Percentiles rank a stretch among this genome's conserved stretches.
These are phyloP conservation scores for Coendou prehensilis DNA, from an alignment of 2,797 vertebrate species.

Conservation along the genomic window DNA sequence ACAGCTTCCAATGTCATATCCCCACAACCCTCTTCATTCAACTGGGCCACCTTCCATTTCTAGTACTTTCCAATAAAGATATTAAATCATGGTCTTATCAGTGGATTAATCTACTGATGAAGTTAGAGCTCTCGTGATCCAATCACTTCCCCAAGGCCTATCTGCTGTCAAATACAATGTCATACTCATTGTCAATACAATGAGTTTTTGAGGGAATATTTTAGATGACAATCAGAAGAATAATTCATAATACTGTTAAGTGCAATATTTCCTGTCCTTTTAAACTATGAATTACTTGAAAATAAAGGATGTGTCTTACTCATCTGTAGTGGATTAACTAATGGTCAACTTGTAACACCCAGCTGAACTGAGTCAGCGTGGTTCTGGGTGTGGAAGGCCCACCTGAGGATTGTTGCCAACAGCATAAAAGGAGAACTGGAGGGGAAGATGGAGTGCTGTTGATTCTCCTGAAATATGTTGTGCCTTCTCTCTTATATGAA, in stretches of 20 bases:
- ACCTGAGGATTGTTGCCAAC: neutral
- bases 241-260: neutral
- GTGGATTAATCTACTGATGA: neutral
- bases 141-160: neutral
- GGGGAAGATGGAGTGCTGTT: neutral
- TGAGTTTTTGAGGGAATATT: neutral
- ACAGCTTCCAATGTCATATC: neutral
- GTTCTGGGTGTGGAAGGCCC: too few relatives aligned
- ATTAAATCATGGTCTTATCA: neutral
- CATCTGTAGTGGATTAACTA: neutral
- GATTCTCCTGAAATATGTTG: too few relatives aligned
- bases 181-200: neutral
- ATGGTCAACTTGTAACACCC: neutral
- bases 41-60: neutral
- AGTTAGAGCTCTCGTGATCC: neutral
- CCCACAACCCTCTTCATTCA: neutral
- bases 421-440: neutral
- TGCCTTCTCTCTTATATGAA: too few relatives aligned
- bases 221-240: neutral
- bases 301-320: neutral
- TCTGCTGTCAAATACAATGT: neutral
- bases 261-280: neutral
- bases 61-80: neutral
- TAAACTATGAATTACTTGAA: conserved; percentile 13
- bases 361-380: neutral